Evolutionary conservation across 2,113 vertebrate genomes (phyloP), one percentile per base, ranked within the genome.

Genomic region (Poecile atricapillus): DNA sequence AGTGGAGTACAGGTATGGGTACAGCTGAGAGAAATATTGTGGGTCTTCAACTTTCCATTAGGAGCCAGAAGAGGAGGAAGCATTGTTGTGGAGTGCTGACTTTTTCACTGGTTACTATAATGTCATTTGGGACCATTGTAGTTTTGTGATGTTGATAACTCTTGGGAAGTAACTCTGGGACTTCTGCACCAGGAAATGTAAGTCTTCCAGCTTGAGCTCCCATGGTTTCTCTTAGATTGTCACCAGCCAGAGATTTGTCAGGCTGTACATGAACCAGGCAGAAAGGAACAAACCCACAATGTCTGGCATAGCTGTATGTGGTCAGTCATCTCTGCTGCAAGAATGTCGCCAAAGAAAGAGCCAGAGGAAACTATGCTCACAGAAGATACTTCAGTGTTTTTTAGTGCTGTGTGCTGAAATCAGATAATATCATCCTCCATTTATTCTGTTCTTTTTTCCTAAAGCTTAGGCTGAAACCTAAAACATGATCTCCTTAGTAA

Each of bases 61-160:
- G 47, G 13, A 82, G 49, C 12, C 41, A 50, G 58, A 21, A 24
- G 7, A 76, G 41, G 20, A 75, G 11, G 33, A 82, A 59, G 19
- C 13, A 12, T 25, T 59, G 11, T 24, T 62, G 33, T 31, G 22
- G 9, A 74, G 27, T 9, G 33, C 31, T 44, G 47, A 8, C 20
- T 28, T 64, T 62, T 81, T 23, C 30, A 30, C 24, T 22, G 46
- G 4, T 39, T 12, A 5, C 5, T 27, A 2, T 15, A 27, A 11
- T 7, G 11, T 33, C 22, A 30, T 1, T 11, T 1, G 0, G 27
- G 30, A 41, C 33, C 8, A 0, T 4, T 39, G 9, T 25, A 10
- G 16, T 25, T 65, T 27, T 3, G 1, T 64, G 35, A 44, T 18
- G 13, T 8, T 46, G 33, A 7, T 56, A 44, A 37, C 22, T 41